Conservation (phyloP, 2,113 vertebrate genomes). For the Tylochromis polylepis region DNA sequence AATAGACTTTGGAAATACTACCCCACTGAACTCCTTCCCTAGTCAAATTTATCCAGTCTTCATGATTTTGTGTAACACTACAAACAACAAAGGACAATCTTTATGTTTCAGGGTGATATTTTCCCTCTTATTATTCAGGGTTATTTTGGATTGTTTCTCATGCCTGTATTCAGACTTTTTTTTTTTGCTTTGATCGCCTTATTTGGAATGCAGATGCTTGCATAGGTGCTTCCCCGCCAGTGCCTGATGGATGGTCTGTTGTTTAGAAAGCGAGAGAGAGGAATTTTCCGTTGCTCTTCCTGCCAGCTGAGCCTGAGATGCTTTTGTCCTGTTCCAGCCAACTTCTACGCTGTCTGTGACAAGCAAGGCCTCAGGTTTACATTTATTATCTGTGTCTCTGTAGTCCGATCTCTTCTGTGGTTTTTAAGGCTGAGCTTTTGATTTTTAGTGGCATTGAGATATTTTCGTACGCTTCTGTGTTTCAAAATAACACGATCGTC, state of each 20-base stretch:
- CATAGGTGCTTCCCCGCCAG: conserved; percentile 35
- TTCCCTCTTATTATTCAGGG: not conserved
- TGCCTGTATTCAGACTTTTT: not conserved
- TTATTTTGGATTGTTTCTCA: not conserved
- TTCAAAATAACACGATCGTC: not conserved
- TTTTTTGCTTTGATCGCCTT: conserved; percentile 51
- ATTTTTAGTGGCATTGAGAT: not conserved
- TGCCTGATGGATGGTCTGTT: conserved; percentile 54
- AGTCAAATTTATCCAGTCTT: not conserved
- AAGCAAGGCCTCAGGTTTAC: not conserved
- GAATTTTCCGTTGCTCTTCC: not conserved
- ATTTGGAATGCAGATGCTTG: conserved; percentile 39
- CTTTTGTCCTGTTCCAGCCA: not conserved
- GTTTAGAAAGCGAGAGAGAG: not conserved
- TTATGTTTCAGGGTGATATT: not conserved
- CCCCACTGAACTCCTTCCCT: not conserved
- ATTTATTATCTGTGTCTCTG: not conserved
- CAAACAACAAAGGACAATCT: not conserved
- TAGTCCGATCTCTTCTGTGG: not conserved
- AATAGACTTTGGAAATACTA: conserved; percentile 1
- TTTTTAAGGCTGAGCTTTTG: not conserved
- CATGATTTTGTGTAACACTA: not conserved
- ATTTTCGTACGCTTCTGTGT: not conserved
- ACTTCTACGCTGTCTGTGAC: not conserved
- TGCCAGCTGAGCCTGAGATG: not conserved